A percentile compares a stretch with the other conserved stretches of the same genome.
Evolutionary conservation across 2,888 invertebrate genomes (phyloP).

Genomic region (Cosmia trapezina): DNA sequence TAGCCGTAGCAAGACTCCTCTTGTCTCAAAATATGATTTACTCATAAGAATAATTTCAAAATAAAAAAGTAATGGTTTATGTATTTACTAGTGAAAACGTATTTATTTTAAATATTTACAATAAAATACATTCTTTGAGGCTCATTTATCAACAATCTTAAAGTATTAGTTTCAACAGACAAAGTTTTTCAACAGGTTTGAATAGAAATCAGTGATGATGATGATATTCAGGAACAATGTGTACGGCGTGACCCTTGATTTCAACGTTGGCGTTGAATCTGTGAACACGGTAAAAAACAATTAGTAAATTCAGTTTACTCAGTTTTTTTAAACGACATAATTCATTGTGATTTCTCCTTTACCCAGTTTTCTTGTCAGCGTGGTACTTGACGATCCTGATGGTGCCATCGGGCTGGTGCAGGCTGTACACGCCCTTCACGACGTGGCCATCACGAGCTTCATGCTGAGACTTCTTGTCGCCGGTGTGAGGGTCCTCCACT

Average conservation of each 20-base stretch:
- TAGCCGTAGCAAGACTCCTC: not conserved
- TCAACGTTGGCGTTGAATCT: slow-evolving; percentile 59
- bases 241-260: slow-evolving; percentile 62
- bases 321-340: not conserved
- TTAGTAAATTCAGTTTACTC: not conserved
- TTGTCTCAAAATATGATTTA: not conserved
- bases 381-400: slow-evolving; percentile 83
- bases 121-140: slow-evolving; percentile 15
- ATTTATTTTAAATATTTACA: slow-evolving; percentile 34
- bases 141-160: slow-evolving; percentile 12
- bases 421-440: slow-evolving; percentile 82
- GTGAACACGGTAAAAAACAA: slow-evolving; percentile 21
- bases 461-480: slow-evolving; percentile 80
- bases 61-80: not conserved
- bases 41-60: not conserved
- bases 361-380: slow-evolving; percentile 72
- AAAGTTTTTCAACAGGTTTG: not conserved
- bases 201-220: slow-evolving; percentile 49
- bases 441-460: slow-evolving; percentile 75
- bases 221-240: slow-evolving; percentile 63
- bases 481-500: slow-evolving; percentile 84
- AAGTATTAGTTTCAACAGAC: slow-evolving; percentile 6
- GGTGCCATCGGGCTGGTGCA: slow-evolving; percentile 85
- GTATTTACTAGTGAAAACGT: slow-evolving; percentile 14
- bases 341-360: not conserved